Evolutionary conservation across 2,888 invertebrate species (phyloP).

Genomic region (Luperina nickerlii): DNA sequence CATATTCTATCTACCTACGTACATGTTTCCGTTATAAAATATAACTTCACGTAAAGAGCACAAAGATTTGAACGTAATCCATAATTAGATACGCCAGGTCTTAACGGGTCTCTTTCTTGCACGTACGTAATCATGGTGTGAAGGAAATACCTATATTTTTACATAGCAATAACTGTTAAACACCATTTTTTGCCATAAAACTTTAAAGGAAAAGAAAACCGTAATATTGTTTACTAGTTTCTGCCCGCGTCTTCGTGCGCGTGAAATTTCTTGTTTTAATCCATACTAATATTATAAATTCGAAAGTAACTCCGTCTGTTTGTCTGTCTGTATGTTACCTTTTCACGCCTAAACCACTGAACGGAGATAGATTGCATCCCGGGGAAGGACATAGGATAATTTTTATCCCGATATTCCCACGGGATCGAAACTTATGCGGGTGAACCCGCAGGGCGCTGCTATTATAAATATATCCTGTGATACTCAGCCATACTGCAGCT

Average conservation of each 20-base stretch:
- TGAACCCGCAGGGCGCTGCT: no score
- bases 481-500: no score
- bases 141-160: slow-evolving; percentile 19
- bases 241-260: neutral
- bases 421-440: no score
- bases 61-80: slow-evolving; percentile 37
- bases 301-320: no score
- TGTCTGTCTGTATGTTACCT: no score
- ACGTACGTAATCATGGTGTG: slow-evolving; percentile 18
- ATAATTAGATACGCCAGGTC: slow-evolving; percentile 57
- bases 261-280: neutral
- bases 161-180: slow-evolving; percentile 21
- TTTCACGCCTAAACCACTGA: no score
- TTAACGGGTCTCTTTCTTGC: slow-evolving; percentile 45
- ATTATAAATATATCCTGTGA: no score
- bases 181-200: neutral
- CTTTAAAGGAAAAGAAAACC: neutral
- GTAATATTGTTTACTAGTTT: neutral
- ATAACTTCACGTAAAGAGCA: slow-evolving; percentile 22
- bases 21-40: slow-evolving; percentile 20
- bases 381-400: no score
- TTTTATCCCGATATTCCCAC: no score
- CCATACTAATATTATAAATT: no score
- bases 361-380: no score
- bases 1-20: neutral